Evolutionary conservation across 2,113 vertebrate species (phyloP), one percentile per base, ranked within the genome.

Genomic region (Chloropsis cyanopogon): DNA sequence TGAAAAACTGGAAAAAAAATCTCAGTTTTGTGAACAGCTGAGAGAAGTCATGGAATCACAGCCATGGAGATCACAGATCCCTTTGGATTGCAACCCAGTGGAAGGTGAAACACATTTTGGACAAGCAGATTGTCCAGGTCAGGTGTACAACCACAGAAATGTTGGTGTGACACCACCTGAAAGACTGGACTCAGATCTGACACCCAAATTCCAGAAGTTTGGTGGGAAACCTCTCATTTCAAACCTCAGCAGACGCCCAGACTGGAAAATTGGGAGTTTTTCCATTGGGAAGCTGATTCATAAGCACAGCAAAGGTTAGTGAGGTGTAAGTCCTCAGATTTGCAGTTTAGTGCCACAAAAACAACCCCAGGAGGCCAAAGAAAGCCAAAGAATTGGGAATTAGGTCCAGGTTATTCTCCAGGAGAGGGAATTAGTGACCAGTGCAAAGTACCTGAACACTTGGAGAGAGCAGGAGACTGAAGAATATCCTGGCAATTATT

Each of bases 401-500:
- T 20, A 92, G 49, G 18, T 33, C 46, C 19, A 4, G 26, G 88
- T 91, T 91, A 60, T 72, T 53, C 28, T 28, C 50, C 9, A 35
- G 28, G 49, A 59, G 41, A 29, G 33, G 1, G 19, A 59, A 66
- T 78, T 82, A 64, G 50, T 6, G 13, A 63, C 37, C 4, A 71
- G 52, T 3, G 70, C 57, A 18, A 87, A 87, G 89, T 94, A 95
- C 94, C 95, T 96, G 81, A 18, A 47, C 6, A 11, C 11, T 19
- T 84, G 96, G 89, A 94, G 95, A 89, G 63, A 96, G 93, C 53
- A 97, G 94, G 52, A 96, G 93, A 19, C 70, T 93, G 95, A 95
- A 95, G 91, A 97, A 75, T 69, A 97, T 95, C 84, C 19, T 95
- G 94, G 89, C 86, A 97, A 96, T 92, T 85, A 95, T 82, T 93